A percentile compares a stretch with the other conserved stretches of the same genome.
Evolutionary conservation across 2,113 vertebrate species (phyloP).

Genomic region (human): DNA sequence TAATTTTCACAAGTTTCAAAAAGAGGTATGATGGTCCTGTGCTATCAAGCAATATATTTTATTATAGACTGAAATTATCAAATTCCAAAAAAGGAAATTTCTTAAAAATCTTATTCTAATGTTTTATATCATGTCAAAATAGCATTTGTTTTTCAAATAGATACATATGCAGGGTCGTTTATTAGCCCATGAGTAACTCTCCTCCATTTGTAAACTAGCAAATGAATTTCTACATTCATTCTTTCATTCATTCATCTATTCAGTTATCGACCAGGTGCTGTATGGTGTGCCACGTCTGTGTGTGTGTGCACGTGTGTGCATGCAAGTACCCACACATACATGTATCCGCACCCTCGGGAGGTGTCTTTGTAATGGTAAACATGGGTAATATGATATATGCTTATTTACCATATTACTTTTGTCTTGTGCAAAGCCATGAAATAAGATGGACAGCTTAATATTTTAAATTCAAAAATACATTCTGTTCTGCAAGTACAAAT

Average conservation of each 20-base stretch:
- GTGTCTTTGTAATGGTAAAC: neutral
- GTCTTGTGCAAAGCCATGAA: neutral
- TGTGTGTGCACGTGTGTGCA: neutral
- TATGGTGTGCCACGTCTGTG: accelerated
- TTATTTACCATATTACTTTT: neutral
- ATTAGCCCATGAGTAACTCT: neutral
- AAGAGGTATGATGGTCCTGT: neutral
- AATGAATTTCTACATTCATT: neutral
- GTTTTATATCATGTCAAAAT: neutral
- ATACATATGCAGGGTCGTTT: neutral
- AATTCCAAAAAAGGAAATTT: neutral
- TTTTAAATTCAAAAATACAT: neutral
- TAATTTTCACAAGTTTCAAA: neutral
- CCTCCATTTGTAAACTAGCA: neutral
- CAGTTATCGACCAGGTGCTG: neutral
- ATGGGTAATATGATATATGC: neutral
- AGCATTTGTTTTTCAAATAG: neutral
- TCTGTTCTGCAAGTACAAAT: neutral
- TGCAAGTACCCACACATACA: neutral
- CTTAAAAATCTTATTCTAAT: neutral
- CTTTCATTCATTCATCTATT: neutral
- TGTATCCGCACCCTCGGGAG: neutral
- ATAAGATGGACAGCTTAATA: neutral
- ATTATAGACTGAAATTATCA: neutral
- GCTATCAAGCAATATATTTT: neutral